phyloP scores from a whole-genome alignment of 35 echinoderm and acorn worm species.

The Apostichopus parvimensis region DNA sequence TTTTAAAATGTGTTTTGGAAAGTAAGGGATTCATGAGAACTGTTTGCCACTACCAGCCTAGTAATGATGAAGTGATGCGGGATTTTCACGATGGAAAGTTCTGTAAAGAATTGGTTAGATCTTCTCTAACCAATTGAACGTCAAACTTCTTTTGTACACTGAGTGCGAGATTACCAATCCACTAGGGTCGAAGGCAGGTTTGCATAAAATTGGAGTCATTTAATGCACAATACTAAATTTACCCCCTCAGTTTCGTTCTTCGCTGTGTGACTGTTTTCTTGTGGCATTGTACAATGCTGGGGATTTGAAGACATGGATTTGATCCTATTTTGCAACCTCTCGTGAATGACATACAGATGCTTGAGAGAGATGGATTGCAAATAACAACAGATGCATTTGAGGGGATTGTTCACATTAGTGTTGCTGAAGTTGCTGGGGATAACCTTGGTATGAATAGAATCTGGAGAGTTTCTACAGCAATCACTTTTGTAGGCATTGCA shows the following conservation, averaged over 20 bases:
- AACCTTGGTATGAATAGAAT: slow-evolving; percentile 38
- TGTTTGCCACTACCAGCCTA: slow-evolving; percentile 3
- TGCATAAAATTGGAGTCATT: slow-evolving; percentile 74
- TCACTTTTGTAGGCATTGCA: slow-evolving; percentile 53
- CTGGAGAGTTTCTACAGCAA: slow-evolving; percentile 37
- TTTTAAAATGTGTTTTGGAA: slow-evolving; percentile 15
- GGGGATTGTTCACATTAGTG: slow-evolving; percentile 35
- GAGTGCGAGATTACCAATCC: slow-evolving; percentile 70
- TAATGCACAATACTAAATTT: slow-evolving; percentile 73
- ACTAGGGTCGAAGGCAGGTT: slow-evolving; percentile 39
- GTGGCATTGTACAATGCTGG: slow-evolving; percentile 55
- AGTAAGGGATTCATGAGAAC: not conserved
- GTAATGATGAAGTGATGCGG: not conserved
- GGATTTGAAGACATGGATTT: slow-evolving; percentile 73
- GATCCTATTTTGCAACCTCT: slow-evolving; percentile 45
- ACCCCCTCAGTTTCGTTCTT: slow-evolving; percentile 25
- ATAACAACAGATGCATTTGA: slow-evolving; percentile 27
- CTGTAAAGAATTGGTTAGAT: not conserved
- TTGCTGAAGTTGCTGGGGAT: slow-evolving; percentile 66
- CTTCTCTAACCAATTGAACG: slow-evolving; percentile 44
- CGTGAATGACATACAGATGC: slow-evolving; percentile 47
- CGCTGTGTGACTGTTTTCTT: slow-evolving; percentile 34
- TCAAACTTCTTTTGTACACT: slow-evolving; percentile 57
- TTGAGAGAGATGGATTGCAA: slow-evolving; percentile 40
- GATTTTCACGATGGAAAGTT: slow-evolving; percentile 41